Evolutionary conservation across 1,140 invertebrate genomes (phyloP).

Genomic region (Heliconius himera): DNA sequence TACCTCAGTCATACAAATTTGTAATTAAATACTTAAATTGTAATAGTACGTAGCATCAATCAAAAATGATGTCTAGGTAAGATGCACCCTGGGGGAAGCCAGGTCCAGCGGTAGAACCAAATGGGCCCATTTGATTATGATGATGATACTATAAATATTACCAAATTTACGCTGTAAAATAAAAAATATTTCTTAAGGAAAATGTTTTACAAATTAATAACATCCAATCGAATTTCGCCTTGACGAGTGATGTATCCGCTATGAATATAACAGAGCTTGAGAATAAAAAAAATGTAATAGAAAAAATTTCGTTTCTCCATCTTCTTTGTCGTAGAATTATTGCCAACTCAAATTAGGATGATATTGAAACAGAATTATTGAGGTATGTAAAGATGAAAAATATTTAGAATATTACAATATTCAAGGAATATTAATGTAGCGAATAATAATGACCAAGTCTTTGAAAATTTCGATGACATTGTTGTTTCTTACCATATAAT

Average conservation of each 20-base stretch:
- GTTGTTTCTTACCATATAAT: no score
- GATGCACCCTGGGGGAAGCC: no score
- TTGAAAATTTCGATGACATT: neutral
- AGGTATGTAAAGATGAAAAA: neutral
- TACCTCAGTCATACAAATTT: no score
- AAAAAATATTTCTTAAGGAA: neutral
- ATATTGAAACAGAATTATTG: neutral
- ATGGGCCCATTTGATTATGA: no score
- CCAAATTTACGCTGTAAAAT: no score
- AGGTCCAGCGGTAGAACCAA: no score
- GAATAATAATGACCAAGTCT: neutral
- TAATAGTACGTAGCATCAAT: no score
- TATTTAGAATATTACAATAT: neutral
- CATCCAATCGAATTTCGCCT: constrained; percentile 13
- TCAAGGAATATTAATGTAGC: neutral
- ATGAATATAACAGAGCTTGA: neutral
- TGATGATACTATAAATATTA: no score
- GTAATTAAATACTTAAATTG: no score
- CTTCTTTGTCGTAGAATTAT: constrained; percentile 13
- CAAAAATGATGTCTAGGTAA: no score
- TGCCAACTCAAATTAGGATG: constrained; percentile 13
- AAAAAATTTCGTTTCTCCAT: constrained; percentile 20
- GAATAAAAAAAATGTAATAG: constrained; percentile 15
- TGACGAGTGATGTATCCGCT: constrained; percentile 21
- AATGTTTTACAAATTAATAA: constrained; percentile 13